Evolutionary conservation across 2,113 vertebrate species (phyloP), one percentile per base, ranked within the genome.

Genomic region (Callocephalon fimbriatum): DNA sequence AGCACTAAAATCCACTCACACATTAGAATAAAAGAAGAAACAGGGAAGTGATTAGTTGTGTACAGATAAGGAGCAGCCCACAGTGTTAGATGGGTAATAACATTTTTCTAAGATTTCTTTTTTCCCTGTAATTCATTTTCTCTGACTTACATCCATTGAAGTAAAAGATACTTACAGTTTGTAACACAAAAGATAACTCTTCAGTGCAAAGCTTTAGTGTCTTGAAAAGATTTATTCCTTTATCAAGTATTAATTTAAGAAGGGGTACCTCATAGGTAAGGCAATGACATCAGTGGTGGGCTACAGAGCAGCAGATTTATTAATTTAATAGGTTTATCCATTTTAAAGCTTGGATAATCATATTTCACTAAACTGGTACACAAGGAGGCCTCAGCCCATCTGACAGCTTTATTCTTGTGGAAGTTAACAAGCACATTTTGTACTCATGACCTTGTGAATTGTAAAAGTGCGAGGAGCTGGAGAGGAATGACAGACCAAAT

Each of bases 401-500:
- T 97, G 97, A 97, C 97, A 97, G 97, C 93, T 97, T 97, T 97
- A 97, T 96, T 96, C 95, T 94, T 92, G 94, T 91, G 87, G 56
- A 92, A 96, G 95, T 96, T 97, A 97, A 95, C 95, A 95, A 81
- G 97, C 96, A 97, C 95, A 96, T 92, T 97, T 96, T 95, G 94
- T 96, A 92, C 95, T 89, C 74, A 0, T 87, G 93, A 96, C 96
- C 95, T 95, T 95, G 94, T 93, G 96, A 97, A 95, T 97, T 97
- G 96, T 82, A 86, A 67, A 93, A 97, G 91, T 80, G 73, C 0
- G 51, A 95, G 93, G 95, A 95, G 92, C 93, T 94, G 2, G 84
- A 93, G 84, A 94, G 94, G 93, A 96, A 97, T 93, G 94, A 93
- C 88, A 95, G 94, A 95, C 83, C 75, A 67, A 95, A 95, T 91